A percentile compares a stretch with the other conserved stretches of the same genome.
Conservation (phyloP, 2,797 vertebrate species). For the Neostethus bicornis region DNA sequence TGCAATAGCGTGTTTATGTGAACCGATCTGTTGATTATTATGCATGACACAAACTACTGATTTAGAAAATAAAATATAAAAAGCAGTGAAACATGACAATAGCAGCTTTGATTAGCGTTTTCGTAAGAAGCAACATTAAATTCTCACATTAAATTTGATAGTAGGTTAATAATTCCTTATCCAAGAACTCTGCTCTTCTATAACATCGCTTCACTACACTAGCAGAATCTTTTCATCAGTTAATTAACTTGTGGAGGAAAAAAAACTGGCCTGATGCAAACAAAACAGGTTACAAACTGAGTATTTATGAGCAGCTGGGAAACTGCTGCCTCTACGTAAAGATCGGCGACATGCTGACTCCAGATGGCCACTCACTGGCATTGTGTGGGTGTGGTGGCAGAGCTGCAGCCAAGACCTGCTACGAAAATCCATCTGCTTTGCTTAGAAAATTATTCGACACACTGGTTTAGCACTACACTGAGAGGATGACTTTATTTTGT, state of each 20-base stretch:
- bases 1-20: neutral
- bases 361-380: conserved; percentile 62
- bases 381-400: conserved; percentile 26
- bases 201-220: conserved; percentile 4
- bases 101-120: neutral
- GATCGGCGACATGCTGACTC: conserved; percentile 32
- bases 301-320: conserved; percentile 34
- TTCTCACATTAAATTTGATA: too few species aligned
- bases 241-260: conserved; percentile 5
- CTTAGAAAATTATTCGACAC: conserved; percentile 23
- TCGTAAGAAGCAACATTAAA: neutral
- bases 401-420: conserved; percentile 39
- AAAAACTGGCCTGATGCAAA: conserved; percentile 9
- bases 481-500: conserved; percentile 13
- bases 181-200: neutral
- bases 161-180: too few species aligned
- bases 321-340: conserved; percentile 25
- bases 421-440: conserved; percentile 61
- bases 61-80: too few species aligned
- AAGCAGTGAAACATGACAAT: neutral
- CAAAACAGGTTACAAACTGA: conserved; percentile 6
- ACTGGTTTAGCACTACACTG: conserved; percentile 20
- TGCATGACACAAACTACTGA: neutral
- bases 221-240: conserved; percentile 5
- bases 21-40: neutral